phyloP scores from a whole-genome alignment of 2,113 vertebrate species.

The Rallus limicola region DNA sequence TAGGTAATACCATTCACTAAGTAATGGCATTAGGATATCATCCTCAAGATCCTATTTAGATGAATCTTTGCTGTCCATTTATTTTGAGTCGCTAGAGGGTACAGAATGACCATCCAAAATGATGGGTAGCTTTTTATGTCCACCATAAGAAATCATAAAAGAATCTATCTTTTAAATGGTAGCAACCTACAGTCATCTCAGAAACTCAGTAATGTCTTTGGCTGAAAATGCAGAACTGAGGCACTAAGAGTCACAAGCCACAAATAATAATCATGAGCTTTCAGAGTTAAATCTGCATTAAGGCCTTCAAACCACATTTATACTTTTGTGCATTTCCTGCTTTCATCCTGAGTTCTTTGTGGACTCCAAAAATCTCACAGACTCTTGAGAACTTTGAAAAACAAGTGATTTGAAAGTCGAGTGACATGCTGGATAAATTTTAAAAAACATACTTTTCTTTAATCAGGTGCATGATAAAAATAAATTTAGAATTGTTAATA shows the following conservation, averaged over 20 bases:
- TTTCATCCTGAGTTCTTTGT: not conserved
- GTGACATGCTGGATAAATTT: not conserved
- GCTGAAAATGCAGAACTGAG: not conserved
- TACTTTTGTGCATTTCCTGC: not conserved
- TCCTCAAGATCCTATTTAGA: not conserved
- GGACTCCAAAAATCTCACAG: not conserved
- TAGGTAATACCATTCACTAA: not conserved
- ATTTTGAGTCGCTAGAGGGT: not conserved
- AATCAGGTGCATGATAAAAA: not conserved
- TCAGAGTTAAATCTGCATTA: not conserved
- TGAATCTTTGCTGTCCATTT: not conserved
- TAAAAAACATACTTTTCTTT: not conserved
- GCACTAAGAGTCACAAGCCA: not conserved
- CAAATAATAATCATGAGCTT: accelerated
- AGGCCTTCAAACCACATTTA: not conserved
- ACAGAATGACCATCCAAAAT: not conserved
- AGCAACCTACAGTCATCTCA: not conserved
- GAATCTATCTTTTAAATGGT: not conserved
- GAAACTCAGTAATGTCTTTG: not conserved
- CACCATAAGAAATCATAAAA: not conserved
- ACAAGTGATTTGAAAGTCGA: no score
- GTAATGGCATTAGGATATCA: not conserved
- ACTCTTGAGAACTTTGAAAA: not conserved
- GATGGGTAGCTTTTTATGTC: not conserved
- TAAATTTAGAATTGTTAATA: not conserved